phyloP scores from a whole-genome alignment of 2,888 invertebrate species.

The Chironomus riparius region DNA sequence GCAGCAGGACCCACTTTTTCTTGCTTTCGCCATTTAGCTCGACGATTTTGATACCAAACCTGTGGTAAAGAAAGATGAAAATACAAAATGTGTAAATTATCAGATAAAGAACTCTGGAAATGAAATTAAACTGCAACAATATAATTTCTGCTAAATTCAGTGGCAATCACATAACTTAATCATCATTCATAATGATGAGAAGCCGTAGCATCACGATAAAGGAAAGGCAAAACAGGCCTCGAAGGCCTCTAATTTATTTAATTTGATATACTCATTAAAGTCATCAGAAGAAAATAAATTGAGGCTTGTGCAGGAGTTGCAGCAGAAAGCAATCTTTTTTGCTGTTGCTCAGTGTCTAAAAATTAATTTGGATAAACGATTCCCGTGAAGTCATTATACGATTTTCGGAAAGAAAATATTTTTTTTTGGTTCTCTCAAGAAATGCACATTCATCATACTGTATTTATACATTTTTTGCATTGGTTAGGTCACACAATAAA shows the following conservation, averaged over 20 bases:
- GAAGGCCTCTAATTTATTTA: slow-evolving; percentile 23
- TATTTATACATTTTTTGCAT: too few species aligned
- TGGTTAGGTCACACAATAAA: too few species aligned
- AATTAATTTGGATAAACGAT: slow-evolving; percentile 26
- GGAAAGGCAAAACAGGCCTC: background rate
- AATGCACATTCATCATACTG: too few species aligned
- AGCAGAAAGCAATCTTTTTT: background rate
- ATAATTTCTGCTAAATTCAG: slow-evolving; percentile 26
- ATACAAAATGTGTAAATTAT: background rate
- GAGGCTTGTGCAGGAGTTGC: background rate
- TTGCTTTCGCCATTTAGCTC: slow-evolving; percentile 89
- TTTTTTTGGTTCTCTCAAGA: background rate
- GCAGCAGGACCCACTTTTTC: slow-evolving; percentile 86
- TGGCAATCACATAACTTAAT: slow-evolving; percentile 18
- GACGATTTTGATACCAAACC: slow-evolving; percentile 53
- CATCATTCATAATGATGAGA: background rate
- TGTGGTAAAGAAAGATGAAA: background rate
- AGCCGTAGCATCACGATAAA: background rate
- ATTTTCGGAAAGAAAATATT: background rate
- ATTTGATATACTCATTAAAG: slow-evolving; percentile 26
- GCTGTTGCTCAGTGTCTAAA: background rate
- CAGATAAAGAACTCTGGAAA: background rate
- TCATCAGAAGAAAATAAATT: slow-evolving; percentile 5
- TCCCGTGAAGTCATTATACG: slow-evolving; percentile 18
- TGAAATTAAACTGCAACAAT: background rate